These are phyloP conservation scores for Plotosus lineatus DNA, from an alignment of 2,113 vertebrate species.

Conservation along the genomic window DNA sequence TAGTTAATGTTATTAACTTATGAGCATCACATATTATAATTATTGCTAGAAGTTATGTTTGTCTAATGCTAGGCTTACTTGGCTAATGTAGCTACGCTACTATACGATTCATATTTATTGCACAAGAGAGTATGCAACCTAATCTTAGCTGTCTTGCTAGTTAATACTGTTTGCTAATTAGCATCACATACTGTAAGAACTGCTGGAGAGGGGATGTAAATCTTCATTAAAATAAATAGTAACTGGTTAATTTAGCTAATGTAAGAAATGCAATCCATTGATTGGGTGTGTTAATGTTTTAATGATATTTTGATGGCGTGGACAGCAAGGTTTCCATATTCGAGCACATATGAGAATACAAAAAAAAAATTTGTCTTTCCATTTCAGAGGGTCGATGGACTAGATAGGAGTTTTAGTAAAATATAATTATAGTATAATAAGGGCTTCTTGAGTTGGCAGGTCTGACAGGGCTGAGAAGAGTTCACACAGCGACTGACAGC, in stretches of 20 bases:
- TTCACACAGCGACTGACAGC: slow-evolving; percentile 26
- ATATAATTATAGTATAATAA: slow-evolving; percentile 32
- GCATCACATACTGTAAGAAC: background rate
- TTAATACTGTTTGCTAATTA: background rate
- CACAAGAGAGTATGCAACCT: background rate
- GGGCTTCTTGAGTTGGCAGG: slow-evolving; percentile 11
- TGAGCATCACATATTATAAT: too few species aligned
- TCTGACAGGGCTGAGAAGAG: slow-evolving; percentile 19
- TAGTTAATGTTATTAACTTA: too few species aligned
- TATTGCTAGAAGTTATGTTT: too few species aligned
- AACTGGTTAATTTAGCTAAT: background rate
- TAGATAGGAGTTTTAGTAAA: background rate
- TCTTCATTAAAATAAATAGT: background rate
- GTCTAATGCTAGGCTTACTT: too few species aligned
- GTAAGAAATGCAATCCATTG: background rate
- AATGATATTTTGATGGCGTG: background rate
- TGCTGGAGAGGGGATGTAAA: background rate
- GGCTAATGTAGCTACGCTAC: background rate
- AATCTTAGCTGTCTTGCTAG: background rate
- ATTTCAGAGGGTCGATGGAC: background rate
- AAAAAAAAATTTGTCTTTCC: background rate
- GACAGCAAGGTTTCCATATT: background rate
- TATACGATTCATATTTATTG: background rate
- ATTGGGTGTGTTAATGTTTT: background rate
- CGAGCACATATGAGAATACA: too few species aligned